These are phyloP conservation scores for Loris lydekkerianus DNA, from an alignment of 2,797 vertebrate species.

Conservation along the genomic window DNA sequence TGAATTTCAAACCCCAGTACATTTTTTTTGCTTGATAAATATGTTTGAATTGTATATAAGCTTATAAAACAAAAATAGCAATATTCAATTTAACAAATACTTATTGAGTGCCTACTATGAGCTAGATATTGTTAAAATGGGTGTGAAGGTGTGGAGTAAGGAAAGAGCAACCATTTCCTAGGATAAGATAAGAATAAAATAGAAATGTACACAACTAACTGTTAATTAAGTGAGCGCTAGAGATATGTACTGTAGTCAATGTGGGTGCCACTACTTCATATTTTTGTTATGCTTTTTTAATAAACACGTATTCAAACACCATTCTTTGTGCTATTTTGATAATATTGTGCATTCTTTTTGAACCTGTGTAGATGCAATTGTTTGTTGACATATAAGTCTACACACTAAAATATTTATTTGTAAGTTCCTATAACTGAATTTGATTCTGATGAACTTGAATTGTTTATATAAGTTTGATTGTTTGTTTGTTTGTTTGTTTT, in stretches of 20 bases:
- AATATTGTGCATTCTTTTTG: background rate
- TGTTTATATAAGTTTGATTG: slow-evolving; percentile 11
- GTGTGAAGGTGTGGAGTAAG: background rate
- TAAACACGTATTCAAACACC: background rate
- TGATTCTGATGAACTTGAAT: slow-evolving; percentile 57
- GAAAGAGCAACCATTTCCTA: background rate
- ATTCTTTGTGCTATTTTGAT: slow-evolving; percentile 62
- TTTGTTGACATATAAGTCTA: slow-evolving; percentile 34
- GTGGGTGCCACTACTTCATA: background rate
- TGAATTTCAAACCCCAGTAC: slow-evolving; percentile 51
- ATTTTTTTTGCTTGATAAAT: slow-evolving; percentile 46
- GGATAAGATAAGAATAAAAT: slow-evolving; percentile 29
- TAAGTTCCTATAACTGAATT: slow-evolving; percentile 34
- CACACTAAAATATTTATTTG: slow-evolving; percentile 49
- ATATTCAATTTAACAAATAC: slow-evolving; percentile 48
- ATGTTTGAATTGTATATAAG: background rate
- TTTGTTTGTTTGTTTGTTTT: background rate
- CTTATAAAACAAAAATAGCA: slow-evolving; percentile 54
- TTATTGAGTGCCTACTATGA: slow-evolving; percentile 21
- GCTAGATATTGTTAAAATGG: background rate
- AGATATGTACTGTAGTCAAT: background rate
- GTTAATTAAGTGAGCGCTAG: slow-evolving; percentile 35
- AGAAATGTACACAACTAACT: background rate
- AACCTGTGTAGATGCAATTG: background rate
- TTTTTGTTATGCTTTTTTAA: slow-evolving; percentile 34